Base-by-base conservation (phyloP, 2,888 invertebrate genomes). In the Trachelus iudaicus region DNA sequence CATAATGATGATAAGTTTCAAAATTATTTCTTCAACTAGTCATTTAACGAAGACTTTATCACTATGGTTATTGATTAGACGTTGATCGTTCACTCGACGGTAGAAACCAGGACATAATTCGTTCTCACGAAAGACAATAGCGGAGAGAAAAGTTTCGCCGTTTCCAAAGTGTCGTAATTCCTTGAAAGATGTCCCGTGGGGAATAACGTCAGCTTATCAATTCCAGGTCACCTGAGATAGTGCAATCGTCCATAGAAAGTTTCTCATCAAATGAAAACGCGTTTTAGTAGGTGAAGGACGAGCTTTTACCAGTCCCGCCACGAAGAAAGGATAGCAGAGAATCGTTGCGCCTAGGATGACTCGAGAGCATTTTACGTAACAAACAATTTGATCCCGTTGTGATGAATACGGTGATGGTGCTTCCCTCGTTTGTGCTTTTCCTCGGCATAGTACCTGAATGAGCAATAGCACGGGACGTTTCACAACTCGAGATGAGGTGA, bases 301-400 rank as follows among this genome's bases (percentile, higher is more conserved):
- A 56, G 23, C 9, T 56, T 56, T 56, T 56, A 56, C 23, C 56
- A 56, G 56, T 56, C 2, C 56, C 56, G 56, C 56, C 9, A 23
- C 23, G 23, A 56, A 23, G 56, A 23, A 23, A 56, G 23, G 23
- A 9, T 4, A 23, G 9, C 15, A 56, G 15, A 23, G 56, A 56
- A 56, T 23, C 23, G 56, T 9, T 56, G 23, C 23, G 9, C 9
- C 23, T 56, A 1, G 23, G 23, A 23, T 30, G 31, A 31, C 35
- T 35, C 74, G 9, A 37, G 35, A 81, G 77, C 83, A 83, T 82
- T 83, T 83, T 82, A 82, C 78, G 79, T 82, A 80, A 83, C 80
- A 81, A 80, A 83, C 81, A 80, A 83, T 79, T 79, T 77, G 81
- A 81, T 82, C 79, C 82, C 75, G 75, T 73, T 69, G 33, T 80